Conservation (phyloP, 2,888 invertebrate species). For the Bruchidius siliquastri region DNA sequence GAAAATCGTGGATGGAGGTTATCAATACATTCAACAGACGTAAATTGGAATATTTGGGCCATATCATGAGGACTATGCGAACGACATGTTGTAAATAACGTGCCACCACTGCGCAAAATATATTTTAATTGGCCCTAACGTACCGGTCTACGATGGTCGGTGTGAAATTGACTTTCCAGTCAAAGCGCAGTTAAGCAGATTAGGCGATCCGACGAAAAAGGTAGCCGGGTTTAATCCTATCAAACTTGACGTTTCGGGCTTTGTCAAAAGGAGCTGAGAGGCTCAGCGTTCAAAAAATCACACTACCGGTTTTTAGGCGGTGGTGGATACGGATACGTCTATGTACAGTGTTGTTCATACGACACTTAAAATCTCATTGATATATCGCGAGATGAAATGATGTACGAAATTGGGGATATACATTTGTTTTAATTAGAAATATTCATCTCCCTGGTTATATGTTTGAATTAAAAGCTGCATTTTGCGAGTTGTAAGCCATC, state of each 20-base stretch:
- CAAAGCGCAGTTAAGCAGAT: slow-evolving; percentile 33
- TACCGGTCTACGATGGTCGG: slow-evolving; percentile 3
- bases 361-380: background rate
- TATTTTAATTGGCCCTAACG: background rate
- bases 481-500: too few relatives aligned
- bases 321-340: background rate
- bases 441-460: too few relatives aligned
- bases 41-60: too few relatives aligned
- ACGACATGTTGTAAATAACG: background rate
- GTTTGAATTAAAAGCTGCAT: too few relatives aligned
- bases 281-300: slow-evolving; percentile 35
- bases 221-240: slow-evolving; percentile 35
- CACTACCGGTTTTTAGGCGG: background rate
- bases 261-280: slow-evolving; percentile 23
- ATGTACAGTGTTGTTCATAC: background rate
- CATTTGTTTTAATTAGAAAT: too few relatives aligned
- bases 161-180: slow-evolving; percentile 34
- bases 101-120: background rate
- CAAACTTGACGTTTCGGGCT: slow-evolving; percentile 36
- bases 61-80: too few relatives aligned
- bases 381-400: too few relatives aligned
- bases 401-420: too few relatives aligned
- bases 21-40: too few relatives aligned
- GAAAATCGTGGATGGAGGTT: too few relatives aligned
- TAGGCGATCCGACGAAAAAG: slow-evolving; percentile 22